These are phyloP conservation scores for Rhaphigaster nebulosa DNA, from an alignment of 2,888 invertebrate genomes.

Conservation along the genomic window DNA sequence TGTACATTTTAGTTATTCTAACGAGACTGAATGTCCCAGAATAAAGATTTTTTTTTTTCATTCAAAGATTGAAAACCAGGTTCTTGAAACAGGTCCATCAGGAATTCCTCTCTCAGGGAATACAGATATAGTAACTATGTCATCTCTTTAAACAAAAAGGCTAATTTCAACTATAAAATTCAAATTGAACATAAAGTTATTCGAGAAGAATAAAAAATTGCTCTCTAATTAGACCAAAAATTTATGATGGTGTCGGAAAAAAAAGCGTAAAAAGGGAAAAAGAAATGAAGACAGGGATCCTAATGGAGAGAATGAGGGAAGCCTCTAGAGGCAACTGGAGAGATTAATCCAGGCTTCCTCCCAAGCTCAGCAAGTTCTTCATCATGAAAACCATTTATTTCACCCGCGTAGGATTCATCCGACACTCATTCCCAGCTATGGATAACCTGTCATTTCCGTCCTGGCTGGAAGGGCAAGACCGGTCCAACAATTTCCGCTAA, in stretches of 20 bases:
- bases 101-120: no score
- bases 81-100: no score
- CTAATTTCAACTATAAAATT: not conserved
- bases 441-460: slow-evolving; percentile 19
- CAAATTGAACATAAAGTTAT: not conserved
- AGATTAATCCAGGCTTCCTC: slow-evolving; percentile 28
- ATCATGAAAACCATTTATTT: slow-evolving; percentile 41
- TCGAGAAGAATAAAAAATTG: not conserved
- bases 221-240: not conserved
- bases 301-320: slow-evolving; percentile 32
- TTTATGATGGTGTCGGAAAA: not conserved
- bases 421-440: slow-evolving; percentile 16
- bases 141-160: not conserved
- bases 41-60: no score
- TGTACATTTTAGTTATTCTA: no score
- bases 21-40: no score
- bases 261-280: not conserved
- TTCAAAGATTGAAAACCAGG: no score
- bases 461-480: not conserved
- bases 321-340: not conserved
- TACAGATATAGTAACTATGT: no score
- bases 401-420: not conserved
- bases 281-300: not conserved
- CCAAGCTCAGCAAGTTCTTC: not conserved
- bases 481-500: not conserved